Evolutionary conservation across 2,888 invertebrate species (phyloP).

Genomic region (Meliscaeva auricollis): DNA sequence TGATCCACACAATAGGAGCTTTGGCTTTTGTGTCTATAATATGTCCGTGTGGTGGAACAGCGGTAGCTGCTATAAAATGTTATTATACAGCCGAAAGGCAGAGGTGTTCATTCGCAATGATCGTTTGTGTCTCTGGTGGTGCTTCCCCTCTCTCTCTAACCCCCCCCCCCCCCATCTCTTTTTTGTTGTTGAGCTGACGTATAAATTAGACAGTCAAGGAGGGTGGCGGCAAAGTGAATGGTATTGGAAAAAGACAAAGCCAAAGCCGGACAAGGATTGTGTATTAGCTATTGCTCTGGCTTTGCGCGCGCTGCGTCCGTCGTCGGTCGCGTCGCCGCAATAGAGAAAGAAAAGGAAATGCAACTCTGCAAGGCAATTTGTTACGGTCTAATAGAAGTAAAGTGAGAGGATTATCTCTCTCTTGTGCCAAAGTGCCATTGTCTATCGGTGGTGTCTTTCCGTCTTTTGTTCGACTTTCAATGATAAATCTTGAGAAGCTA

Average conservation of each 20-base stretch:
- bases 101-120: slow-evolving; percentile 69
- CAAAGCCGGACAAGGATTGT: slow-evolving; percentile 58
- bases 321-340: neutral
- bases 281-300: neutral
- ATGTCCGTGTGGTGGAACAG: slow-evolving; percentile 38
- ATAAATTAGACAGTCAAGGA: slow-evolving; percentile 55
- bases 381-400: slow-evolving; percentile 56
- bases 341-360: slow-evolving; percentile 59
- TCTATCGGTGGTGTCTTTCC: slow-evolving; percentile 55
- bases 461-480: slow-evolving; percentile 62
- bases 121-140: slow-evolving; percentile 23
- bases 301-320: neutral
- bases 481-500: slow-evolving; percentile 63
- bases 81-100: slow-evolving; percentile 74
- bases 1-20: slow-evolving; percentile 54
- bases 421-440: slow-evolving; percentile 43
- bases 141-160: slow-evolving; percentile 1
- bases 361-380: slow-evolving; percentile 67
- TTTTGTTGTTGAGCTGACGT: slow-evolving; percentile 32
- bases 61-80: slow-evolving; percentile 75
- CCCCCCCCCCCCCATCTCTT: neutral
- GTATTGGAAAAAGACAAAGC: slow-evolving; percentile 26
- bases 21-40: neutral
- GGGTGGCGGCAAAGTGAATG: slow-evolving; percentile 11
- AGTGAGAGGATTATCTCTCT: slow-evolving; percentile 38